These are phyloP conservation scores for Craniophora ligustri DNA, from an alignment of 2,888 invertebrate genomes.

Conservation along the genomic window DNA sequence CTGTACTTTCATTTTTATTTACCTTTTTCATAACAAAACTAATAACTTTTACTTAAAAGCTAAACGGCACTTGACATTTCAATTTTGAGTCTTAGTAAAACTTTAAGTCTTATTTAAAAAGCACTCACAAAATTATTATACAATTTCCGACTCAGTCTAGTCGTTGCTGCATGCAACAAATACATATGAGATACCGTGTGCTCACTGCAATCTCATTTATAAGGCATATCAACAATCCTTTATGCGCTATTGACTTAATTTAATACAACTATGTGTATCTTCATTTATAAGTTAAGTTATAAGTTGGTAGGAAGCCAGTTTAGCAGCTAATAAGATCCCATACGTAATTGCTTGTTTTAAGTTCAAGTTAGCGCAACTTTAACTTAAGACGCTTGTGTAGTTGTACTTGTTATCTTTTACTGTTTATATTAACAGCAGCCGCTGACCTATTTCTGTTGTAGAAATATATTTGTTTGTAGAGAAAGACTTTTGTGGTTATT, in stretches of 20 bases:
- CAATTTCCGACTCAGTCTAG: no score
- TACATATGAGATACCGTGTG: no score
- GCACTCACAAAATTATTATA: no score
- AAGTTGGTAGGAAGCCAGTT: conserved; percentile 14
- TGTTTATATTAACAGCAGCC: conserved; percentile 18
- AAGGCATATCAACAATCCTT: neutral
- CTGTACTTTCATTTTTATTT: no score
- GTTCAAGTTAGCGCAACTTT: conserved; percentile 27
- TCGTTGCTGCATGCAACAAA: no score
- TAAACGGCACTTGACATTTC: no score
- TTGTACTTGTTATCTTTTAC: conserved; percentile 24
- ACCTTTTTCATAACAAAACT: no score
- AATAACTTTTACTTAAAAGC: no score
- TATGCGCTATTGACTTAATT: neutral
- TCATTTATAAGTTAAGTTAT: conserved; percentile 11
- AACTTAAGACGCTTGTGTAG: conserved; percentile 20
- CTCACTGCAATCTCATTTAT: neutral
- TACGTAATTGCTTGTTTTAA: conserved; percentile 33
- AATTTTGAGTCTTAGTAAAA: no score
- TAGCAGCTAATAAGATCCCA: conserved; percentile 31
- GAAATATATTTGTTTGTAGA: neutral
- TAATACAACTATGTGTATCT: neutral
- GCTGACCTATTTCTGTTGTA: conserved; percentile 9
- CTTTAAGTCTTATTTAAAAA: no score
- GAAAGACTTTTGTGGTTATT: no score